Percentiles rank a stretch among this genome's conserved stretches.
These are phyloP conservation scores for Holothuria glaberrima DNA, from an alignment of 35 echinoderm and acorn worm genomes.

Conservation along the genomic window DNA sequence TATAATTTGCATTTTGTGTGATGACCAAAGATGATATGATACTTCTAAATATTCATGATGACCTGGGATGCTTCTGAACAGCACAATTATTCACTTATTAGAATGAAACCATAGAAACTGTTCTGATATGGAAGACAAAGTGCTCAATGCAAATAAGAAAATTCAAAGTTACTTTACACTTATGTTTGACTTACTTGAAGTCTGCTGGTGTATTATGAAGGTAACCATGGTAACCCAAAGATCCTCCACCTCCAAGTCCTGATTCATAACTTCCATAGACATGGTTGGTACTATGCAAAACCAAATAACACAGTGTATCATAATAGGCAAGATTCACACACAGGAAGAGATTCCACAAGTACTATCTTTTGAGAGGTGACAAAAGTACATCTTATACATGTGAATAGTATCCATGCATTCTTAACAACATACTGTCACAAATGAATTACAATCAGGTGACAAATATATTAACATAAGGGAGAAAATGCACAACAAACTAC, in stretches of 20 bases:
- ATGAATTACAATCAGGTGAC: not conserved
- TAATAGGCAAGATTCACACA: not conserved
- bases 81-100: too few relatives aligned
- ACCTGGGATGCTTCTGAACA: too few relatives aligned
- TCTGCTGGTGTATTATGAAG: constrained; percentile 98
- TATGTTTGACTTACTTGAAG: constrained; percentile 87
- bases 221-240: constrained; percentile 96
- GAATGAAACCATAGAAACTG: too few relatives aligned
- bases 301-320: not conserved
- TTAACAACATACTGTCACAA: not conserved
- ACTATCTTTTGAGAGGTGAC: not conserved
- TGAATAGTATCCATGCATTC: not conserved
- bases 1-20: too few relatives aligned
- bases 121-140: too few relatives aligned
- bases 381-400: not conserved
- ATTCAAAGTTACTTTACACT: too few relatives aligned
- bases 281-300: constrained; percentile 81
- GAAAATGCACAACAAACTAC: too few relatives aligned
- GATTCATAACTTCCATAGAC: constrained; percentile 71
- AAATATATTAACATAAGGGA: not conserved
- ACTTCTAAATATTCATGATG: too few relatives aligned
- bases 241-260: constrained; percentile 84
- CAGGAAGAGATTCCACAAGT: not conserved
- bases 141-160: too few relatives aligned
- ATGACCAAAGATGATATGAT: too few relatives aligned